Evolutionary conservation across 2,113 vertebrate genomes (phyloP).

Genomic region (Xiphophorus hellerii): DNA sequence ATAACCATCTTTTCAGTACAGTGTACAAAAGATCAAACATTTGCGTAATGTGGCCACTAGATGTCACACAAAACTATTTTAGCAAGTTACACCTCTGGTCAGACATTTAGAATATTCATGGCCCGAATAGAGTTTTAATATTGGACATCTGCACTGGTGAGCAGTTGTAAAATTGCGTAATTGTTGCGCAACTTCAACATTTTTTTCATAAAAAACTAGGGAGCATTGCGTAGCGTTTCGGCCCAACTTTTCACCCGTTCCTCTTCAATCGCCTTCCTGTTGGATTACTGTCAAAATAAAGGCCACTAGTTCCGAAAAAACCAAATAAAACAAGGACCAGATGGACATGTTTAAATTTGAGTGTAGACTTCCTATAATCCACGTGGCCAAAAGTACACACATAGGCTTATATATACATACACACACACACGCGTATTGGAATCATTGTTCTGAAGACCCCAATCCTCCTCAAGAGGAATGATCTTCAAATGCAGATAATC

Average conservation of each 20-base stretch:
- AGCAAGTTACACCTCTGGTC: neutral
- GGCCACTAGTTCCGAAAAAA: no score
- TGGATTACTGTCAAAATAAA: no score
- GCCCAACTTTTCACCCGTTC: no score
- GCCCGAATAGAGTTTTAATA: no score
- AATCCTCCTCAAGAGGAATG: no score
- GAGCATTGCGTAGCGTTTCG: no score
- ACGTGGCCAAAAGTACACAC: neutral
- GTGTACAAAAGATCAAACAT: neutral
- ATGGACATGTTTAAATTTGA: neutral
- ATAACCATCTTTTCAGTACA: neutral
- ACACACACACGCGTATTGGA: no score
- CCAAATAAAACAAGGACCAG: no score
- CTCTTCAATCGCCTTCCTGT: no score
- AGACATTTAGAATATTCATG: neutral
- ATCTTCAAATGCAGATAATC: no score
- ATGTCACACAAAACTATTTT: neutral
- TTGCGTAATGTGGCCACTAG: neutral
- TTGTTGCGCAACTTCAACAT: neutral
- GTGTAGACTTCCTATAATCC: neutral
- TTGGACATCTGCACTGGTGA: neutral
- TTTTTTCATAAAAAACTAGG: neutral
- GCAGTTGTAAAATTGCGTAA: neutral
- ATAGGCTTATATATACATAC: no score
- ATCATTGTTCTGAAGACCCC: no score